Evolutionary conservation across 2,888 invertebrate species (phyloP).

Genomic region (Cynaeus angustus): DNA sequence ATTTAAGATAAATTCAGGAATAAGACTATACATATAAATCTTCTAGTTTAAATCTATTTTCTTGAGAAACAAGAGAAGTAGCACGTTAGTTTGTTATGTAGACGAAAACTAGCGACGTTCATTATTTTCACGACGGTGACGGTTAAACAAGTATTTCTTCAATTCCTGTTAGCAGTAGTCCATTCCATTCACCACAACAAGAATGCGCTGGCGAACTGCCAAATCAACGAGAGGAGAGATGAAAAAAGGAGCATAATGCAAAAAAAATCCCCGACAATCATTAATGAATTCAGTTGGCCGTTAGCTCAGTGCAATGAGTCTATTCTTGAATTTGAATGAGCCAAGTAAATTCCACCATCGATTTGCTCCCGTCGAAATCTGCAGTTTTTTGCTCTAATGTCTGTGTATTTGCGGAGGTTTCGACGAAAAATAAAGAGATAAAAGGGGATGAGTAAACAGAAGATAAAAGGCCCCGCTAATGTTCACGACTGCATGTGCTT

Average conservation of each 20-base stretch:
- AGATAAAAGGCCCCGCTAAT: constrained; percentile 48
- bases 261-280: constrained; percentile 54
- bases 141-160: constrained; percentile 54
- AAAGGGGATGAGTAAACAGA: constrained; percentile 26
- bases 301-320: constrained; percentile 51
- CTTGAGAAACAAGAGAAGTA: constrained; percentile 50
- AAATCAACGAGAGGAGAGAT: constrained; percentile 42
- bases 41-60: constrained; percentile 58
- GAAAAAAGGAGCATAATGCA: constrained; percentile 25
- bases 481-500: constrained; percentile 39
- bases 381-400: constrained; percentile 25
- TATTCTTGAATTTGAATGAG: constrained; percentile 56
- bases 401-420: constrained; percentile 29
- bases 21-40: constrained; percentile 58
- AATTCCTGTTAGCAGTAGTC: constrained; percentile 53
- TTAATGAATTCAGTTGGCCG: constrained; percentile 57
- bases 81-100: constrained; percentile 48
- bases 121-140: constrained; percentile 47
- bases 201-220: constrained; percentile 54
- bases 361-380: constrained; percentile 15
- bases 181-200: constrained; percentile 48
- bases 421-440: constrained; percentile 21
- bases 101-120: constrained; percentile 51
- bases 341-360: constrained; percentile 27
- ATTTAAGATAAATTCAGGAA: constrained; percentile 57